Evolutionary conservation across 2,888 invertebrate genomes (phyloP), one percentile per base, ranked within the genome.

Genomic region (Limnephilus marmoratus): DNA sequence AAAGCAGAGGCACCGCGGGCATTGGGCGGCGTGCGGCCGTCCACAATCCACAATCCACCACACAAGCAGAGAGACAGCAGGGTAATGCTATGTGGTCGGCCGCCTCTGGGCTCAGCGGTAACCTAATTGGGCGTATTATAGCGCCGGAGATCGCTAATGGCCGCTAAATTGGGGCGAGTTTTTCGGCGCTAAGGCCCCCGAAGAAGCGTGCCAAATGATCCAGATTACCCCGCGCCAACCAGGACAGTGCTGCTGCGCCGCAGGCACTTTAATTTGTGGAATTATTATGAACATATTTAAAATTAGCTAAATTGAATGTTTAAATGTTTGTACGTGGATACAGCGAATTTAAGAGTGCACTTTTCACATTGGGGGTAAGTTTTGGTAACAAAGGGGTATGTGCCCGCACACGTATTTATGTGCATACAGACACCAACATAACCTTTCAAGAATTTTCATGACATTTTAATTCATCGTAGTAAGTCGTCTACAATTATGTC

Each of bases 191-290:
- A 86, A 86, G 45, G 88, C 88, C 88, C 5, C 88, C 53, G 88
- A 88, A 80, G 88, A 88, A 88, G 88, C 88, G 88, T 88, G 88
- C 88, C 88, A 88, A 88, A 88, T 88, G 88, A 88, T 37, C 37
- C 68, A 53, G 80, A 88, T 88, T 88, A 80, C 88, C 88, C 37
- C 68, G 86, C 86, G 29, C 45, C 45, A 86, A 86, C 86, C 11
- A 49, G 13, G 18, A n/a, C 24, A 29, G 29, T 29, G 41, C 86
- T n/a, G 24, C 24, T 68, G 68, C 24, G n/a, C 24, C 68, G 68
- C 68, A 68, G 68, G n/a, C n/a, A 7, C 1, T 24, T 24, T 68
- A 18, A 24, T 68, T n/a, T 24, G 7, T 68, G 24, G 68, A 68
- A 68, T n/a, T 24, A 24, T 68, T 24, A 68, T 68, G 24, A 68